Base-by-base conservation (phyloP, 2,797 vertebrate genomes). In the Epinephelus malabaricus region DNA sequence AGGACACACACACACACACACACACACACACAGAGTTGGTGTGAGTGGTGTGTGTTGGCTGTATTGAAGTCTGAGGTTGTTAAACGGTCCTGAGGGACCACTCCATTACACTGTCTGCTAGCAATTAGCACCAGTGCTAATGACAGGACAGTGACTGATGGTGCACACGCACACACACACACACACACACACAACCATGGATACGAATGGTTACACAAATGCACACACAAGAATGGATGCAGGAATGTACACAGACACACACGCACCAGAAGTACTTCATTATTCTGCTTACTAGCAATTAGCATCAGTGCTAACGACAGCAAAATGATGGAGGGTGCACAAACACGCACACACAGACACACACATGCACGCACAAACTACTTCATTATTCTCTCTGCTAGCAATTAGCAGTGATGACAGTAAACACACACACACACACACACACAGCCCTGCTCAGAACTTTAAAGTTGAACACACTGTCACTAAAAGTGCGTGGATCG, bases 81-180 rank as follows among this genome's bases (percentile, higher is more conserved):
- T 75, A 58, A 81, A 45, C 1, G 51, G 46, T 73, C 82, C 68
- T 2, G 6, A n/a, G 78, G 76, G 88, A 84, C 60, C 82, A 56
- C 82, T 92, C 76, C 75, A 85, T 92, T 87, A 89, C 73, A 59
- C 77, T 75, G 79, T 66, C 76, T 78, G 73, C 64, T 79, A 82
- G 79, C 86, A 91, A 90, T 89, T 91, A 90, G 88, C 84, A 79
- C 15, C 46, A 40, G 75, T 38, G 78, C 78, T 89, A 82, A 82
- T 15, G 72, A 84, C 85, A 87, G 58, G 84, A 88, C 86, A 84
- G 79, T 90, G 86, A 91, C 82, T 83, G 76, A 92, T 90, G 60
- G 47, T 46, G 40, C 19, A 14, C 21, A 51, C 43, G 43, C 18
- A 60, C 30, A 77, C 43, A 58, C 43, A 47, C 18, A 63, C 30